Evolutionary conservation across 2,797 vertebrate genomes (phyloP).

Genomic region (Emys orbicularis): DNA sequence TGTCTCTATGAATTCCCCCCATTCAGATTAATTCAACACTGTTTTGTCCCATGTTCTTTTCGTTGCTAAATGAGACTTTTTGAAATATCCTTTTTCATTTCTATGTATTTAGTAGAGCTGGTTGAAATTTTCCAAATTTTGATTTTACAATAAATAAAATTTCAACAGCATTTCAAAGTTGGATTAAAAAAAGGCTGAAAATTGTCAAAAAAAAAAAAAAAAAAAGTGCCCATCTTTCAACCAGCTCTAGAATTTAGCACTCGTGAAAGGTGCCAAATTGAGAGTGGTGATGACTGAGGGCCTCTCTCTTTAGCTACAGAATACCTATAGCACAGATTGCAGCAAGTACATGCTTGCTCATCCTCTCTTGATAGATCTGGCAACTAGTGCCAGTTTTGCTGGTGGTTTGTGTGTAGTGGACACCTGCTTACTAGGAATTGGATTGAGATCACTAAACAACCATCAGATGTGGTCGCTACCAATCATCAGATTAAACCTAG

Average conservation of each 20-base stretch:
- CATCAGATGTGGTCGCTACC: background rate
- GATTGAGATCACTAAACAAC: background rate
- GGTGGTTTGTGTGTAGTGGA: background rate
- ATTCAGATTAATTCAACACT: background rate
- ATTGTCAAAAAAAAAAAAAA: background rate
- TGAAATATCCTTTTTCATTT: background rate
- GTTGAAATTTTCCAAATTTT: background rate
- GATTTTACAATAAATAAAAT: background rate
- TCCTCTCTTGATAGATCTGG: background rate
- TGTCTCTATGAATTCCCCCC: background rate
- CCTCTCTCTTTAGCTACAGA: too few species aligned
- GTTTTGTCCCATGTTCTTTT: background rate
- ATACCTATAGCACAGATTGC: background rate
- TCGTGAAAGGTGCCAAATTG: background rate
- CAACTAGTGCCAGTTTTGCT: background rate
- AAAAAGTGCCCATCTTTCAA: too few species aligned
- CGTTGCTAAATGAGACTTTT: background rate
- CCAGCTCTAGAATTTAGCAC: background rate
- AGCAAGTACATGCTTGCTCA: background rate
- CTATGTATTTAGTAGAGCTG: background rate
- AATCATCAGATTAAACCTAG: background rate
- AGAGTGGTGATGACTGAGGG: background rate
- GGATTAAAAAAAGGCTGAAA: background rate
- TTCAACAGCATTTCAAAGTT: background rate
- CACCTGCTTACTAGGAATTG: background rate